Evolutionary conservation across 2,888 invertebrate genomes (phyloP).

Genomic region (Noctua comes): DNA sequence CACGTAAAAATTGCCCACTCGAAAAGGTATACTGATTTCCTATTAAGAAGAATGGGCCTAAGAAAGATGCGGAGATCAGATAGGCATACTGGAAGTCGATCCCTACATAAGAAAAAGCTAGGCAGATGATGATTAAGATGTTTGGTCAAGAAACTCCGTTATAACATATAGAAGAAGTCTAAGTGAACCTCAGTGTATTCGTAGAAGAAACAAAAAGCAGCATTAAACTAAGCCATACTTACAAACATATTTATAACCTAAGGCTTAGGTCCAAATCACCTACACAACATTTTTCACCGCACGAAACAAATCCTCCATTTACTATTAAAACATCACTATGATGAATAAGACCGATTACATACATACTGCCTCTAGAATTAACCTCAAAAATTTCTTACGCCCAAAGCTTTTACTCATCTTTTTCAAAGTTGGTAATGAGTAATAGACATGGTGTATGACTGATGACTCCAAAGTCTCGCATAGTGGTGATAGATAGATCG

Average conservation of each 20-base stretch:
- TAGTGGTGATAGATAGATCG: slow-evolving; percentile 64
- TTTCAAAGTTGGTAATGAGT: slow-evolving; percentile 60
- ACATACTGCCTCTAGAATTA: slow-evolving; percentile 62
- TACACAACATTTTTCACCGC: slow-evolving; percentile 24
- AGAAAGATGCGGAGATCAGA: background rate
- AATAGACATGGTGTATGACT: slow-evolving; percentile 56
- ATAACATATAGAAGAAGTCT: background rate
- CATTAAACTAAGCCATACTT: slow-evolving; percentile 15
- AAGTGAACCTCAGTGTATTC: background rate
- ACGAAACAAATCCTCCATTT: slow-evolving; percentile 50
- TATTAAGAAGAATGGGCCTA: background rate
- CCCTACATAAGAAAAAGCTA: background rate
- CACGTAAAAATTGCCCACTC: background rate
- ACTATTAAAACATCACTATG: slow-evolving; percentile 68
- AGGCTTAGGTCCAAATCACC: slow-evolving; percentile 39
- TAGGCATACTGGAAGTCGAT: background rate
- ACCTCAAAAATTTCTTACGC: slow-evolving; percentile 61
- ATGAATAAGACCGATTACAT: slow-evolving; percentile 66
- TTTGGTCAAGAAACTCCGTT: background rate
- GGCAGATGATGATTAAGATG: background rate
- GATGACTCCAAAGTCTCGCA: slow-evolving; percentile 57
- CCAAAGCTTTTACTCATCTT: slow-evolving; percentile 57
- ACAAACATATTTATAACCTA: slow-evolving; percentile 43
- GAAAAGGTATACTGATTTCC: background rate
- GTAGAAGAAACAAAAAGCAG: background rate